Base-by-base conservation (phyloP, 92 coral and sea anemone species). In the Chrysogorgia sp. region DNA sequence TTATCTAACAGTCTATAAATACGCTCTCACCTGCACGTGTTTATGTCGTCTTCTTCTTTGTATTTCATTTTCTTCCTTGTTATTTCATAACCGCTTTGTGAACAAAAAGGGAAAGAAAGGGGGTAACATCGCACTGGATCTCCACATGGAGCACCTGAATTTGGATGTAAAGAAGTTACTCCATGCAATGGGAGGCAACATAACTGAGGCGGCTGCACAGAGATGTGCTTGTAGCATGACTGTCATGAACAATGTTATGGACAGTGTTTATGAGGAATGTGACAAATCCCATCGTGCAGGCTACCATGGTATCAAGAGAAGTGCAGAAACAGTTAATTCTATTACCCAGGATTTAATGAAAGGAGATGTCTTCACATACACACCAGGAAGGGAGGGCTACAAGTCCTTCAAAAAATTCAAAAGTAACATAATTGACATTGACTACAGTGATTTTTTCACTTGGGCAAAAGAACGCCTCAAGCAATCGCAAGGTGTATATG, bases 181-280 rank as follows among this genome's bases (percentile, higher is more conserved):
- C 23, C 71, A 85, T 45, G 58, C 82, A 82, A 82, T 85, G 92
- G 87, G 83, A 31, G 90, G 87, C 28, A 82, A 85, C 26, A 81
- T 88, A 43, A 88, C 92, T 14, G 65, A 84, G 34, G 31, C 81
- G 81, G 89, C 92, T 66, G 84, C 89, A 40, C 92, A 88, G 68
- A 50, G 87, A 64, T 76, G 82, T 85, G 87, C 92, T 34, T 63
- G 86, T 32, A 85, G 89, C 66, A 69, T 88, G 12, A 81, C 86
- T 22, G 89, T 81, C 28, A 17, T 84, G 52, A 88, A 81, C 64
- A 63, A 71, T 22, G 81, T 78, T n/a, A 88, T 81, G 83, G 83
- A 88, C 55, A 69, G 40, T 15, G 56, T 88, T 12, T 88, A 84
- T 32, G 43, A 67, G 1, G 91, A 88, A 24, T 84, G 92, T 67